Evolutionary conservation across 35 echinoderm and acorn worm species (phyloP), one percentile per base, ranked within the genome.

Genomic region (Patiria miniata): DNA sequence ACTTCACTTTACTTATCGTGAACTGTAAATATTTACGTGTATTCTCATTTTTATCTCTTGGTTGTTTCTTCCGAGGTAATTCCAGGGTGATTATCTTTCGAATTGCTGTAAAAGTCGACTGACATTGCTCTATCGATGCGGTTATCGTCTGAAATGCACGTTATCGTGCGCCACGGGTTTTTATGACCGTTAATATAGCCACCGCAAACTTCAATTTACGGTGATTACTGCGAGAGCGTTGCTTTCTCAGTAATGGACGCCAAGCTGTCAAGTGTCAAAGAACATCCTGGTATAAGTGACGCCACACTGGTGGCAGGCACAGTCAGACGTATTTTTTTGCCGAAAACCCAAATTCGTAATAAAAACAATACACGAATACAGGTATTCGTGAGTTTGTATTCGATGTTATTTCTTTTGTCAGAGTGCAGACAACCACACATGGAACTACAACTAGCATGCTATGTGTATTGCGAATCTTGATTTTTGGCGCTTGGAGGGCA

Each of bases 11-110:
- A 73, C 65, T 73, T 73, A 73, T 73, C 65, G 26, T 32, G 26
- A 73, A 14, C 34, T 73, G 65, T 73, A 73, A 73, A 73, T 73
- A 73, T 73, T 73, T 73, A 73, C 65, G 34, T 34, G 65, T 73
- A 3, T 73, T 73, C 65, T 73, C 65, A 73, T 28, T 73, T 22
- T 73, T 73, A 73, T 73, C 65, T 73, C 65, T 32, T 10, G 34
- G 65, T 73, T 73, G 65, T 73, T 73, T 73, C 65, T 30, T 12
- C 65, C 34, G 65, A 73, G 29, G 65, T 73, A 34, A 73, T 73
- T 34, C 65, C 65, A 26, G 7, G 19, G 26, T 30, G 65, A 73
- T 73, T 73, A 73, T 73, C 65, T 73, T 73, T 73, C 14, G 65
- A 73, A 73, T 36, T 73, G 26, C 34, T 34, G 65, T 30, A 32